phyloP scores from a whole-genome alignment of 2,113 vertebrate genomes.

The Sturnira hondurensis region DNA sequence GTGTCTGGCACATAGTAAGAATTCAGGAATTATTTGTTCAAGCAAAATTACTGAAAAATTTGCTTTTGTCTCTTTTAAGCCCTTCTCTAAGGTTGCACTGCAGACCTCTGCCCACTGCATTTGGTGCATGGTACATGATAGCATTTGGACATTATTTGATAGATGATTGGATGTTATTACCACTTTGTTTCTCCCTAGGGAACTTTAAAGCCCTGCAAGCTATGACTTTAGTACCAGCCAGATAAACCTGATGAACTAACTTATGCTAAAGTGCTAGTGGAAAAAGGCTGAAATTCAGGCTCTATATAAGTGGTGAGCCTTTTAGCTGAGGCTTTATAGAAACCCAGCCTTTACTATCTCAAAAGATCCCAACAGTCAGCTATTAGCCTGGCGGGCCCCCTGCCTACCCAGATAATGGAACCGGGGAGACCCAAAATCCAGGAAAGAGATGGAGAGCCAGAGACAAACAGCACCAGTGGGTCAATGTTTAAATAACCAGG shows the following conservation, averaged over 20 bases:
- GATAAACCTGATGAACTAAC: conserved; percentile 34
- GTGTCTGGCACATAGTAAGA: neutral
- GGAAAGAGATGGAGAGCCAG: neutral
- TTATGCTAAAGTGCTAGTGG: neutral
- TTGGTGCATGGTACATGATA: neutral
- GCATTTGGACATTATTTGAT: neutral
- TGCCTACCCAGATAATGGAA: neutral
- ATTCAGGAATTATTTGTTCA: neutral
- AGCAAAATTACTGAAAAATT: neutral
- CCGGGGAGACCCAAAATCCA: neutral
- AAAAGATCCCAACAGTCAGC: neutral
- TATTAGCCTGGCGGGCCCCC: neutral
- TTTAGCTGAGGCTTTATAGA: neutral
- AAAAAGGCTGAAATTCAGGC: neutral
- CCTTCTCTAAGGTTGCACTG: neutral
- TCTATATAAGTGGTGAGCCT: neutral
- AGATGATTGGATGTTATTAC: neutral
- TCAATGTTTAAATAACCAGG: neutral
- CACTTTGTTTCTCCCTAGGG: neutral
- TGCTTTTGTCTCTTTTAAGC: neutral
- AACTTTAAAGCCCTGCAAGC: neutral
- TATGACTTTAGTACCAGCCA: neutral
- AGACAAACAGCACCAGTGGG: neutral
- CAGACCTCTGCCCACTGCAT: neutral
- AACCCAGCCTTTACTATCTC: neutral